phyloP scores from a whole-genome alignment of 2,113 vertebrate species.

The Leucoraja erinaceus region DNA sequence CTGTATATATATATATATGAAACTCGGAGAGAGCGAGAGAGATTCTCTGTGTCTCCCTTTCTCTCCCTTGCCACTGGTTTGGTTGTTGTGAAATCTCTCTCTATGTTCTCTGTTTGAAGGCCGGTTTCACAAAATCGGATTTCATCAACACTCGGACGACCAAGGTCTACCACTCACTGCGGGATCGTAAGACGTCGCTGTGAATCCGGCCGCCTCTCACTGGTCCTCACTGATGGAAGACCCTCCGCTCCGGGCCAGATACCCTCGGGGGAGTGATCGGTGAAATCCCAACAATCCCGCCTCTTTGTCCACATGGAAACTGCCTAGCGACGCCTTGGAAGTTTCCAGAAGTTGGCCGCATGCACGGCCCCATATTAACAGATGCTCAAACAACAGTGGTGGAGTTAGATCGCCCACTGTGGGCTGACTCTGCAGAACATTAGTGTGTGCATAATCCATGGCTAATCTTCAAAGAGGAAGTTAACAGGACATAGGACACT shows the following conservation, averaged over 20 bases:
- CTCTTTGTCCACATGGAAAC: neutral
- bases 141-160: slow-evolving; percentile 75
- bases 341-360: neutral
- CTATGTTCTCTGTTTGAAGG: slow-evolving; percentile 56
- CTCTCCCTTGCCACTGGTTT: neutral
- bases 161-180: slow-evolving; percentile 67
- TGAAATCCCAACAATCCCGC: neutral
- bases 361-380: too few species aligned
- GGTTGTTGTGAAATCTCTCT: slow-evolving; percentile 25
- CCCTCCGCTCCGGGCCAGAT: too few species aligned
- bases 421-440: too few species aligned
- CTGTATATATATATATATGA: too few species aligned
- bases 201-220: neutral
- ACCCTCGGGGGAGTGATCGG: neutral
- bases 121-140: slow-evolving; percentile 72
- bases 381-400: too few species aligned
- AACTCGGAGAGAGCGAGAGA: too few species aligned
- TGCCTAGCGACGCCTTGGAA: neutral
- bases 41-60: too few species aligned
- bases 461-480: too few species aligned
- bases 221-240: too few species aligned
- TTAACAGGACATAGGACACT: too few species aligned
- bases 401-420: too few species aligned
- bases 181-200: slow-evolving; percentile 43
- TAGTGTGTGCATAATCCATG: too few species aligned